phyloP scores from a whole-genome alignment of 2,888 invertebrate species.

The Acrocera orbiculus region DNA sequence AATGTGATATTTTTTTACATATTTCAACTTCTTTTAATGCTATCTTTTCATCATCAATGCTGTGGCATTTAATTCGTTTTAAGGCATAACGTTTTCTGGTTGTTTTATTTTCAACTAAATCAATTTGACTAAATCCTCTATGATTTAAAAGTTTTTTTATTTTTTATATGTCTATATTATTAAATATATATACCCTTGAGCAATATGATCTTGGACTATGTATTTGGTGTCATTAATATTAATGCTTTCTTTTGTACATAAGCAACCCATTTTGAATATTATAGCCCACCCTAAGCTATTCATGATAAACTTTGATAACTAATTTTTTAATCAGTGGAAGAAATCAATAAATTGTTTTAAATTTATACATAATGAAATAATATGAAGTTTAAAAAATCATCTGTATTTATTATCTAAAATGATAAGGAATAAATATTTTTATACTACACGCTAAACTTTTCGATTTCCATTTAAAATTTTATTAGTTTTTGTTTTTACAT shows the following conservation, averaged over 20 bases:
- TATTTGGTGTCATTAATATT: conserved; percentile 53
- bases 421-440: no score
- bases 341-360: no score
- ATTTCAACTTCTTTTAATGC: conserved; percentile 58
- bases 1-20: conserved; percentile 49
- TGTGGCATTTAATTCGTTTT: conserved; percentile 66
- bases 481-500: no score
- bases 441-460: no score
- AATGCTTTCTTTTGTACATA: conserved; percentile 55
- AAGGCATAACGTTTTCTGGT: conserved; percentile 53
- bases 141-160: not conserved
- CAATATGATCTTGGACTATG: conserved; percentile 48
- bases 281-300: conserved; percentile 51
- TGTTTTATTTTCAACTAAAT: conserved; percentile 49
- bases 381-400: no score
- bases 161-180: no score
- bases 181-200: conserved; percentile 42
- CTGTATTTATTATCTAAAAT: no score
- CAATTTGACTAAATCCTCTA: conserved; percentile 68
- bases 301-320: no score
- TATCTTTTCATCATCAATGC: conserved; percentile 52
- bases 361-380: no score
- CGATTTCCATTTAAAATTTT: no score
- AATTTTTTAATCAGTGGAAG: no score
- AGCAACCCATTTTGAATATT: conserved; percentile 55